Evolutionary conservation across 2,113 vertebrate species (phyloP).

Genomic region (Larimichthys crocea): DNA sequence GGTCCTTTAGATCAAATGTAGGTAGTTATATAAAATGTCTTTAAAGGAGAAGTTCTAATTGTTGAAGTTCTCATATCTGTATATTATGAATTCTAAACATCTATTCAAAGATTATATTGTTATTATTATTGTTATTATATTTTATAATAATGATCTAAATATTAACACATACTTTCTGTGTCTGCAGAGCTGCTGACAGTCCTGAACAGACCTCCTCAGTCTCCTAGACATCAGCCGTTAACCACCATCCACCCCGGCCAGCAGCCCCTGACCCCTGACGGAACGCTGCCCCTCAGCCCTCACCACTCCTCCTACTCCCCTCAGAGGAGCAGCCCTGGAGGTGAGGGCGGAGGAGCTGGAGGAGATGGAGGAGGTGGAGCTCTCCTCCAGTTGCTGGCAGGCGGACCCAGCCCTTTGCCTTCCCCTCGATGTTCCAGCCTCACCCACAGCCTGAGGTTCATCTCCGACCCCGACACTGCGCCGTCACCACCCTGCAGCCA

Average conservation of each 20-base stretch:
- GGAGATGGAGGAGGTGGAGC: conserved; percentile 81
- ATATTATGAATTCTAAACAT: neutral
- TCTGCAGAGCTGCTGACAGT: conserved; percentile 53
- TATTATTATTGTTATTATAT: neutral
- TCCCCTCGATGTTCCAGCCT: conserved; percentile 94
- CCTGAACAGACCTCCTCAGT: conserved; percentile 48
- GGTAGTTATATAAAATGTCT: neutral
- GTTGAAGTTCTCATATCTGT: no score
- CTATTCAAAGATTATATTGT: no score
- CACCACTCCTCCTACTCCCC: conserved; percentile 50
- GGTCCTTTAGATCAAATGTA: neutral
- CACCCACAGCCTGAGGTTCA: conserved; percentile 93
- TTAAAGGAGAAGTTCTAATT: neutral
- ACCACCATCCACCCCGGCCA: conserved; percentile 44
- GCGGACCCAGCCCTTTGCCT: conserved; percentile 90
- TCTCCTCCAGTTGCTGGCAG: conserved; percentile 89
- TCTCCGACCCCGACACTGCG: conserved; percentile 91
- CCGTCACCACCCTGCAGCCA: conserved; percentile 95
- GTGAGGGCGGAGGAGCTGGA: conserved; percentile 39
- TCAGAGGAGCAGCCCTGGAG: conserved; percentile 50
- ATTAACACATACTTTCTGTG: neutral
- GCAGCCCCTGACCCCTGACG: conserved; percentile 41
- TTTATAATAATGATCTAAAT: no score
- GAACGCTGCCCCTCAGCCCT: conserved; percentile 27
- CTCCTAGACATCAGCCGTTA: conserved; percentile 52